phyloP scores from a whole-genome alignment of 1,140 invertebrate species.

The Leptoteleia sp. region DNA sequence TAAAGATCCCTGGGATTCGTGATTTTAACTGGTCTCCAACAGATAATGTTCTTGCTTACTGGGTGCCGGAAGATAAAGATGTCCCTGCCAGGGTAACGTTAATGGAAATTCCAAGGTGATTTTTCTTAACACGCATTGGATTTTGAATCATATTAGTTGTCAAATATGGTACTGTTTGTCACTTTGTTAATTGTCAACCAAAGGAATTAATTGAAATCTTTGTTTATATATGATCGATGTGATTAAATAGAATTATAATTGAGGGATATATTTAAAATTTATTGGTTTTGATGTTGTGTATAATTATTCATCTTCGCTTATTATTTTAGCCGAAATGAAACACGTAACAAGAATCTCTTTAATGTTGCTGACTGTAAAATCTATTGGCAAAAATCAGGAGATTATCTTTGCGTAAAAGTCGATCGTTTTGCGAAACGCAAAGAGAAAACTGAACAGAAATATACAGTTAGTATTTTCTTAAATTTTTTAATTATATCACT shows the following conservation, averaged over 20 bases:
- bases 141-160: no score
- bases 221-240: no score
- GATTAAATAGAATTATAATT: no score
- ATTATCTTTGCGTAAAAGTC: conserved; percentile 98
- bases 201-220: no score
- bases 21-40: conserved; percentile 99
- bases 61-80: conserved; percentile 98
- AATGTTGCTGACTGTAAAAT: conserved; percentile 99
- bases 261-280: conserved; percentile 2
- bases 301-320: not conserved
- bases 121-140: not conserved
- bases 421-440: conserved; percentile 98
- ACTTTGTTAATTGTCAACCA: no score
- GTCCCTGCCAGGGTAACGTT: conserved; percentile 93
- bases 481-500: no score
- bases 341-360: conserved; percentile 98
- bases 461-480: conserved; percentile 88
- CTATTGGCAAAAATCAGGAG: conserved; percentile 99
- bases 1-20: conserved; percentile 94
- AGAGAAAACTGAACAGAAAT: conserved; percentile 95
- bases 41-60: conserved; percentile 97
- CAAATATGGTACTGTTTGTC: no score
- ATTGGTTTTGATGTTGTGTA: no score
- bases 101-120: conserved; percentile 89
- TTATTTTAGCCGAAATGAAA: conserved; percentile 88